Evolutionary conservation across 2,113 vertebrate species (phyloP).

Genomic region (Upupa epops): DNA sequence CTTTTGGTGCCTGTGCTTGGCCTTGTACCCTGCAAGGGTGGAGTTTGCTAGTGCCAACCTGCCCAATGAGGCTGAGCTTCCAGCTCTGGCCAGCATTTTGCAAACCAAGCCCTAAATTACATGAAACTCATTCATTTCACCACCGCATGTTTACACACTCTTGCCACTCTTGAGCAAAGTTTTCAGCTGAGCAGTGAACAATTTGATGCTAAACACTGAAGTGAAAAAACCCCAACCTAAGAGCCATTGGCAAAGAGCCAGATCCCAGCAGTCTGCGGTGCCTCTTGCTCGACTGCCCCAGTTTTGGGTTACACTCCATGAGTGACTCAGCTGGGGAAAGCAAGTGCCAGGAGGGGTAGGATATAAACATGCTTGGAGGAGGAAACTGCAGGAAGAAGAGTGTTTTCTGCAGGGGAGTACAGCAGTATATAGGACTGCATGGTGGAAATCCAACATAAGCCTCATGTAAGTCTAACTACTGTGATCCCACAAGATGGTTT

Average conservation of each 20-base stretch:
- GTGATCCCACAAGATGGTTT: neutral
- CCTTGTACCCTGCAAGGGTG: neutral
- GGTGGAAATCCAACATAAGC: conserved; percentile 12
- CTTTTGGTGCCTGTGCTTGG: neutral
- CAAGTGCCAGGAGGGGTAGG: fast-evolving
- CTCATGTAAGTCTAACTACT: neutral
- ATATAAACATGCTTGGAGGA: neutral
- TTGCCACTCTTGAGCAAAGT: neutral
- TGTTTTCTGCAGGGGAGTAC: neutral
- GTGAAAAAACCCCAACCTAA: neutral
- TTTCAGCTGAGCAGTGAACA: neutral
- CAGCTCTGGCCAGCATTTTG: neutral
- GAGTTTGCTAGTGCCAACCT: neutral
- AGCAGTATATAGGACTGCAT: neutral
- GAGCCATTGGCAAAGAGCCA: fast-evolving
- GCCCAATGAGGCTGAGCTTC: fast-evolving
- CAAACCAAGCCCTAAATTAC: neutral
- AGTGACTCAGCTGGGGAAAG: neutral
- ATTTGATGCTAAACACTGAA: neutral
- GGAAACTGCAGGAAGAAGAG: neutral
- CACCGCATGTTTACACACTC: neutral
- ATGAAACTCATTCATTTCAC: neutral
- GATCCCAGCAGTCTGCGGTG: neutral
- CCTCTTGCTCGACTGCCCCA: neutral
- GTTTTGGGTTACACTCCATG: neutral